Evolutionary conservation across 2,797 vertebrate genomes (phyloP).

Genomic region (Protosalanx chinensis): DNA sequence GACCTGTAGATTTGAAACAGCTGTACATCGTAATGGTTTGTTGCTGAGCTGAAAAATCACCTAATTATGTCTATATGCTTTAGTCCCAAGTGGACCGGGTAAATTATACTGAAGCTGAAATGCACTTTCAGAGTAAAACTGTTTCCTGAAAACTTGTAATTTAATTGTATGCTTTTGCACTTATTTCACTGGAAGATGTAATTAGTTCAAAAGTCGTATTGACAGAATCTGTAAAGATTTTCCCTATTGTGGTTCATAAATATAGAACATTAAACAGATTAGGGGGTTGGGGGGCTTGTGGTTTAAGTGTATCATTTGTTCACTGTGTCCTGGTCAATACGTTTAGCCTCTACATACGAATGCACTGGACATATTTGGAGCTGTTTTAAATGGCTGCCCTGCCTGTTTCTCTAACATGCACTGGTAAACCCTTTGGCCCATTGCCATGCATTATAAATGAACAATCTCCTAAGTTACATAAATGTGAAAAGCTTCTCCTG

Average conservation of each 20-base stretch:
- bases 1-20: conserved; percentile 23
- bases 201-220: conserved; percentile 30
- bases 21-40: conserved; percentile 8
- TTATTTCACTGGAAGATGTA: conserved; percentile 30
- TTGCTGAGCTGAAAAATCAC: conserved; percentile 11
- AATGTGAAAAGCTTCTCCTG: conserved; percentile 56
- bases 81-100: conserved; percentile 17
- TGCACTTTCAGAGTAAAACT: conserved; percentile 22
- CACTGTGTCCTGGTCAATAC: neutral
- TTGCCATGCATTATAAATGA: conserved; percentile 66
- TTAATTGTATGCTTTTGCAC: conserved; percentile 14
- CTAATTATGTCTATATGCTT: conserved; percentile 1
- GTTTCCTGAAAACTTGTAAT: conserved; percentile 13
- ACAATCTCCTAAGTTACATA: conserved; percentile 48
- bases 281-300: neutral
- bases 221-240: conserved; percentile 8
- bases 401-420: conserved; percentile 46
- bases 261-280: neutral
- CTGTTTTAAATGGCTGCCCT: conserved; percentile 38
- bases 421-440: conserved; percentile 52
- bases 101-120: conserved; percentile 27
- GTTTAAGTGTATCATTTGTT: neutral
- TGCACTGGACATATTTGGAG: conserved; percentile 9
- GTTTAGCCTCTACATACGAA: conserved; percentile 3
- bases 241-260: neutral